Evolutionary conservation across 2,797 vertebrate species (phyloP).

Genomic region (Phataginus tetradactyla): DNA sequence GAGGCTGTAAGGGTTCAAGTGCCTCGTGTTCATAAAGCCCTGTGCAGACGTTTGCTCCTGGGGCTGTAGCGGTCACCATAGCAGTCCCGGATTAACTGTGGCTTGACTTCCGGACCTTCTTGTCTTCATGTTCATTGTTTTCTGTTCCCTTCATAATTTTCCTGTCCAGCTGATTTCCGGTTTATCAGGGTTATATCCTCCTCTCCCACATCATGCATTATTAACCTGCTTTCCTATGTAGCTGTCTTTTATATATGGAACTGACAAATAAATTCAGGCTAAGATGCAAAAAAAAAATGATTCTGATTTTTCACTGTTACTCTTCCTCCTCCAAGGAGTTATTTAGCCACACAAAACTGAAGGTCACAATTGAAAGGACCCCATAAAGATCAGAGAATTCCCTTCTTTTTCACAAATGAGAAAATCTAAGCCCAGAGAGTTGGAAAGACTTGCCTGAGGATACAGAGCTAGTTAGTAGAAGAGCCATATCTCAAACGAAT

Average conservation of each 20-base stretch:
- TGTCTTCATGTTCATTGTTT: constrained; percentile 8
- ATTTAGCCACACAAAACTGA: constrained; percentile 12
- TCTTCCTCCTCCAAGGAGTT: background rate
- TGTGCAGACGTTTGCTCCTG: constrained; percentile 1
- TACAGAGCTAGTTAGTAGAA: background rate
- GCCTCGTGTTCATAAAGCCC: background rate
- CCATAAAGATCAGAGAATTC: background rate
- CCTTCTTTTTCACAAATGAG: background rate
- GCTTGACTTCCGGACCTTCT: constrained; percentile 2
- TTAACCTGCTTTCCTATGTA: background rate
- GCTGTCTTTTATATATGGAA: constrained; percentile 41
- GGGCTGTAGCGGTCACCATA: background rate
- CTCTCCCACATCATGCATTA: background rate
- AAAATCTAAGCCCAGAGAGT: background rate
- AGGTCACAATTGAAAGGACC: background rate
- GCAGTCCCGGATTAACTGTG: background rate
- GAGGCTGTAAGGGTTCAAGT: background rate
- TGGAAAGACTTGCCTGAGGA: background rate
- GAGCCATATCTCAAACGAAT: background rate
- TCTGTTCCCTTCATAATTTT: constrained; percentile 15
- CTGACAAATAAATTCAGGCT: constrained; percentile 12
- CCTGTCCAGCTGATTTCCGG: background rate
- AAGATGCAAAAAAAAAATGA: background rate
- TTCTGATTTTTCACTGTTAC: constrained; percentile 16
- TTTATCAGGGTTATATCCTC: background rate